Base-by-base conservation (phyloP, 2,797 vertebrate genomes). In the Anabacerthia variegaticeps region DNA sequence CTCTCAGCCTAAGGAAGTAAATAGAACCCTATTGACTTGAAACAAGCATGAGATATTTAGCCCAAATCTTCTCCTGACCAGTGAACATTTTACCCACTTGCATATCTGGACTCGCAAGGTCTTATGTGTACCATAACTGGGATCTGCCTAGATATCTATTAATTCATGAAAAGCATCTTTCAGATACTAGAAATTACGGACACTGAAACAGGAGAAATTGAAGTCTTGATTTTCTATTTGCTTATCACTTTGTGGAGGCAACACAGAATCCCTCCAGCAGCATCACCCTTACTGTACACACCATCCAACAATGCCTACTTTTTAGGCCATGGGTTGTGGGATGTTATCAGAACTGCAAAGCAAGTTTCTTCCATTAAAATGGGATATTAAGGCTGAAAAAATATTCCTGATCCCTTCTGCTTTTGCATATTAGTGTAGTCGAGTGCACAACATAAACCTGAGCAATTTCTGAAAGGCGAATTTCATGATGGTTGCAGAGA, bases 331-430 rank as follows among this genome's bases (percentile, higher is more conserved):
- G 16, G 8, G 14, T 27, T 28, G 14, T 65, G 34, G 14, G 2
- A 1, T n/a, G 10, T 20, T 44, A 23, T 10, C 14, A 58, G 17
- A 79, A 63, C 2, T n/a, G 19, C 13, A 58, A 76, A 59, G 0
- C 3, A 66, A 68, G 7, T 22, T 37, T 91, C 18, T 59, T 49
- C 14, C 8, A 37, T 43, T 34, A 51, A 71, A 46, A 43, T 59
- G 5, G 18, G 14, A 34, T 66, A 43, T 28, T 32, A 37, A 9
- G 71, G 7, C 18, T 18, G 32, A 34, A 66, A 43, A 36, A 56
- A n/a, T 58, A 34, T 73, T 46, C 14, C 34, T 63, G 9, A 37
- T 76, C 0, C 0, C 6, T 67, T 85, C 5, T 3, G 1, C 11
- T 48, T n/a, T 65, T 84, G 7, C 26, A 22, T 68, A 67, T 15